phyloP scores from a whole-genome alignment of 2,113 vertebrate genomes.

The Poeciliopsis retropinna region DNA sequence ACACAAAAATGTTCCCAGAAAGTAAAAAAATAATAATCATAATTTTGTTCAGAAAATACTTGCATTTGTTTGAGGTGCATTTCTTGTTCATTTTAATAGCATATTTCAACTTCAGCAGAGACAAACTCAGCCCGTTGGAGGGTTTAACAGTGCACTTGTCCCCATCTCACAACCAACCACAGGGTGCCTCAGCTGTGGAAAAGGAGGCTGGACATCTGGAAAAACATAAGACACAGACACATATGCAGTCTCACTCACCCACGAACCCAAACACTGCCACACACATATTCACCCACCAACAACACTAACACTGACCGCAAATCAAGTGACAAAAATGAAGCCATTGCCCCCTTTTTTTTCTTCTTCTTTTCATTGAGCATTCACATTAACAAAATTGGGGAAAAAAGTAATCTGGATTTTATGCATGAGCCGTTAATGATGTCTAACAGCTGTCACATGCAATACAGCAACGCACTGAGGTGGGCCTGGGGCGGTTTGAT shows the following conservation, averaged over 20 bases:
- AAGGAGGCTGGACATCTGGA: constrained; percentile 44
- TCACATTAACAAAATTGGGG: constrained; percentile 79
- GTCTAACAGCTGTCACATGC: constrained; percentile 80
- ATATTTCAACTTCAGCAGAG: constrained; percentile 22
- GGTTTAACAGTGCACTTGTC: constrained; percentile 79
- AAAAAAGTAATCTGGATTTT: constrained; percentile 82
- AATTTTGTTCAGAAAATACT: neutral
- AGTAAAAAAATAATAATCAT: neutral
- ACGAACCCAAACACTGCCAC: constrained; percentile 35
- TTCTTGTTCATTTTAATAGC: neutral
- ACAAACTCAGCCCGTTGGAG: constrained; percentile 64
- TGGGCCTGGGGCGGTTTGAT: constrained; percentile 69
- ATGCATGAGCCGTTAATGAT: constrained; percentile 81
- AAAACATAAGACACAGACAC: constrained; percentile 23
- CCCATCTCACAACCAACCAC: constrained; percentile 61
- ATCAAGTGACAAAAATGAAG: constrained; percentile 65
- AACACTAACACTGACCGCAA: constrained; percentile 55
- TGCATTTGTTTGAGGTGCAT: neutral
- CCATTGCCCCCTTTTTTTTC: constrained; percentile 50
- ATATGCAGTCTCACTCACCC: constrained; percentile 6
- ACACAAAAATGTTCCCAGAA: neutral
- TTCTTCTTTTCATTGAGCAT: constrained; percentile 64
- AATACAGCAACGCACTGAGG: constrained; percentile 56
- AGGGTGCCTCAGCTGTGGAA: constrained; percentile 61
- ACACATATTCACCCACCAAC: constrained; percentile 14